Conservation (phyloP, 2,113 vertebrate genomes). For the Burhinus oedicnemus region DNA sequence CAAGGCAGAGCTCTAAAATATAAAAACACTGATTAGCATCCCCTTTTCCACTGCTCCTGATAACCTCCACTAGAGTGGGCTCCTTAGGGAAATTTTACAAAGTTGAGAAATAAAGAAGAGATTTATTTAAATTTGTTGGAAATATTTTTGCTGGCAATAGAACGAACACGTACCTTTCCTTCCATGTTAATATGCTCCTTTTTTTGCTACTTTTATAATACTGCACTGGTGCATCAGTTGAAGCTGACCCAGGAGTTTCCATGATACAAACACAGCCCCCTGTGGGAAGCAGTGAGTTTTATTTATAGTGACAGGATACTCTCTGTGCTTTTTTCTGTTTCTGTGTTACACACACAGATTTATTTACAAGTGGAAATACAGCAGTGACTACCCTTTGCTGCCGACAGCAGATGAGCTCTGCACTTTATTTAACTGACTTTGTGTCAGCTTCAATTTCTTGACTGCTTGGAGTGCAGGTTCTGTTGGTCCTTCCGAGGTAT, state of each 20-base stretch:
- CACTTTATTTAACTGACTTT: conserved; percentile 70
- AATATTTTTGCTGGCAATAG: background rate
- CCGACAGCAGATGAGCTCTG: conserved; percentile 14
- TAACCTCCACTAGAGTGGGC: background rate
- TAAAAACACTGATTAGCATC: background rate
- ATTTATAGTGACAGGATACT: conserved; percentile 72
- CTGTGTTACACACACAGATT: conserved; percentile 49
- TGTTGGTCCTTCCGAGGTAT: conserved; percentile 49
- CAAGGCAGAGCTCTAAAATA: background rate
- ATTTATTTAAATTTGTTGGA: background rate
- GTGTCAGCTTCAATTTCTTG: conserved; percentile 75
- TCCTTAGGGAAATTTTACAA: background rate
- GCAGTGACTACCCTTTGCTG: conserved; percentile 5
- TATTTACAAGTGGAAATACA: conserved; percentile 63
- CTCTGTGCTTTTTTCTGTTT: conserved; percentile 69
- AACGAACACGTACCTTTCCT: background rate
- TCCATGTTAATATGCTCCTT: background rate
- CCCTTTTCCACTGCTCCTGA: background rate
- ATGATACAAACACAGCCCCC: conserved; percentile 3
- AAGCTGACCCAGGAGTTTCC: conserved; percentile 47
- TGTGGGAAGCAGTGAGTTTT: conserved; percentile 66
- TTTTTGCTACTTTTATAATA: background rate
- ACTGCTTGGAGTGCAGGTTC: conserved; percentile 37
- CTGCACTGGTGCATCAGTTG: background rate
- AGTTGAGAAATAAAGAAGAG: background rate